Evolutionary conservation across 2,888 invertebrate species (phyloP).

Genomic region (Apotomis capreana): DNA sequence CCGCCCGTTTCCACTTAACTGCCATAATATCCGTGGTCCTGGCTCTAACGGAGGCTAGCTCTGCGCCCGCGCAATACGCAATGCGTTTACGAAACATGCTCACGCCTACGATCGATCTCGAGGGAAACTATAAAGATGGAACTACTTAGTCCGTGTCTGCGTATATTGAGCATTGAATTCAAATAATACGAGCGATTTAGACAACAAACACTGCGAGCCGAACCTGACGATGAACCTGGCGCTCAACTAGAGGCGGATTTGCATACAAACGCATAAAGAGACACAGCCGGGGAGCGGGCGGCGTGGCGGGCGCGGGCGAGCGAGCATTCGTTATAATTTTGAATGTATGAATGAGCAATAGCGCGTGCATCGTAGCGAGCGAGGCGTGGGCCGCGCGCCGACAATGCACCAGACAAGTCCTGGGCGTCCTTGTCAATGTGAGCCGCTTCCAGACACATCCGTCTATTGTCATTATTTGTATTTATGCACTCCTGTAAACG

Average conservation of each 20-base stretch:
- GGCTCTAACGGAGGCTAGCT: conserved; percentile 53
- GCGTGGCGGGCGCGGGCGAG: conserved; percentile 80
- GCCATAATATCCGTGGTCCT: conserved; percentile 64
- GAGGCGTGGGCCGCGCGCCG: conserved; percentile 78
- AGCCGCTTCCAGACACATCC: conserved; percentile 83
- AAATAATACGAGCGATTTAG: conserved; percentile 81
- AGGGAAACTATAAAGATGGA: conserved; percentile 66
- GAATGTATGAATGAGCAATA: conserved; percentile 83
- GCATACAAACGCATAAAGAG: conserved; percentile 81
- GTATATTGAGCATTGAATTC: conserved; percentile 82
- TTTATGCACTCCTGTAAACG: conserved; percentile 76
- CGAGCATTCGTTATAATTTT: conserved; percentile 80
- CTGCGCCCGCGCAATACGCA: conserved; percentile 69
- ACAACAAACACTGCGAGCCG: conserved; percentile 77
- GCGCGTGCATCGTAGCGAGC: conserved; percentile 67
- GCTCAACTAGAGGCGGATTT: conserved; percentile 70
- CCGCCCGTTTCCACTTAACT: conserved; percentile 71
- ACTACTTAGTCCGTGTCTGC: conserved; percentile 80
- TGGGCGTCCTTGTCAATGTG: conserved; percentile 83
- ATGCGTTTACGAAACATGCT: conserved; percentile 73
- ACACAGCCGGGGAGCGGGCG: conserved; percentile 66
- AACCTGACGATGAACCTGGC: conserved; percentile 79
- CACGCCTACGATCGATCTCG: conserved; percentile 71
- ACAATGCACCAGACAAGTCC: conserved; percentile 80
- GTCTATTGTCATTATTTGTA: conserved; percentile 82